Percentiles rank a stretch among this genome's conserved stretches.
Conservation (phyloP, 2,888 invertebrate species). For the Ophion slaviceki region DNA sequence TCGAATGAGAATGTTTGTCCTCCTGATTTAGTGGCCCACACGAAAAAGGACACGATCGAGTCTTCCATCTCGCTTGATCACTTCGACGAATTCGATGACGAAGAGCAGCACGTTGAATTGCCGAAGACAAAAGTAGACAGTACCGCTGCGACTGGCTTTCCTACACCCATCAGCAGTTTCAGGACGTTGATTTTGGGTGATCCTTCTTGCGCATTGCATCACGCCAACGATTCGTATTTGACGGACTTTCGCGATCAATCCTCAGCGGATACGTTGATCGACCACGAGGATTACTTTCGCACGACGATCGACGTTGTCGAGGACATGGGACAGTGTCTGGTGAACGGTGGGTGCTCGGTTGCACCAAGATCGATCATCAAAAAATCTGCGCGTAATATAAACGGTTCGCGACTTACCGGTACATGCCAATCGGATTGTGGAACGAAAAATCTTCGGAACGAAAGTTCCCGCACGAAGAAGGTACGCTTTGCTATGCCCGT, state of each 20-base stretch:
- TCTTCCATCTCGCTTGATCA: slow-evolving; percentile 4
- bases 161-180: slow-evolving; percentile 68
- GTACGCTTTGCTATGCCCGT: slow-evolving; percentile 64
- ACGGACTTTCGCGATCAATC: slow-evolving; percentile 23
- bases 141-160: slow-evolving; percentile 4
- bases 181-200: slow-evolving; percentile 72
- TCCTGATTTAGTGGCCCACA: slow-evolving; percentile 78
- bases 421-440: slow-evolving; percentile 39
- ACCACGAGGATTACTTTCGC: slow-evolving; percentile 28
- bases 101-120: slow-evolving; percentile 67
- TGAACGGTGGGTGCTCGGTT: slow-evolving; percentile 20
- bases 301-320: slow-evolving; percentile 39
- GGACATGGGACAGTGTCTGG: slow-evolving; percentile 33
- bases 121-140: slow-evolving; percentile 67
- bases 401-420: not conserved
- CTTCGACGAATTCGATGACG: slow-evolving; percentile 70
- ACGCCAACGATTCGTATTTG: slow-evolving; percentile 35
- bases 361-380: slow-evolving; percentile 73
- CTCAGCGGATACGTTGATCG: slow-evolving; percentile 41
- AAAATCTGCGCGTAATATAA: slow-evolving; percentile 54
- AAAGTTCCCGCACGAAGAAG: slow-evolving; percentile 56
- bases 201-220: slow-evolving; percentile 50
- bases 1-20: slow-evolving; percentile 71
- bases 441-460: slow-evolving; percentile 49
- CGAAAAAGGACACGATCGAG: slow-evolving; percentile 69